Conservation (phyloP, 2,113 vertebrate species). For the Hypocryptadius cinnamomeus region DNA sequence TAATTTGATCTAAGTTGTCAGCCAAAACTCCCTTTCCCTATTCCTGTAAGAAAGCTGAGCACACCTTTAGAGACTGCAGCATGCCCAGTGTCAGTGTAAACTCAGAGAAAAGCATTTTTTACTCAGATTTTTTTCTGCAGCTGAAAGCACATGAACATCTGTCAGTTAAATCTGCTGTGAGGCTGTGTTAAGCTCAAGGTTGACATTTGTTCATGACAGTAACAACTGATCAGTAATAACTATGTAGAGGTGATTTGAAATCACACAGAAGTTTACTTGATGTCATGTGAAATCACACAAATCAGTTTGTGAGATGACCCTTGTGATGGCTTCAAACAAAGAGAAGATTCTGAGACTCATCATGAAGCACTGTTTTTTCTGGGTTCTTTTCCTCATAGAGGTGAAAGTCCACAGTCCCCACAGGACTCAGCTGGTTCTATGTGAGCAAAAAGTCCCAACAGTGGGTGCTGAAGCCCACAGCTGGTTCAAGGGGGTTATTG, state of each 20-base stretch:
- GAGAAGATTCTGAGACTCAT: background rate
- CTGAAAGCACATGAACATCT: background rate
- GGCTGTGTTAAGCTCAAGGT: background rate
- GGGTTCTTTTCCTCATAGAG: background rate
- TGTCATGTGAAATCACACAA: background rate
- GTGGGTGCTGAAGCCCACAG: background rate
- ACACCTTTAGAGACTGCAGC: background rate
- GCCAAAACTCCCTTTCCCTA: constrained; percentile 7
- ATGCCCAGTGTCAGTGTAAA: background rate
- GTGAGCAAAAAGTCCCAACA: background rate
- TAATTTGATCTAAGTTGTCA: constrained; percentile 16
- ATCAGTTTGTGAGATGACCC: background rate
- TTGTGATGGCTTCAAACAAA: background rate
- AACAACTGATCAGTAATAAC: background rate
- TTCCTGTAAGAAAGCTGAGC: background rate
- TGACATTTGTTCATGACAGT: background rate
- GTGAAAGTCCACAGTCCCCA: background rate
- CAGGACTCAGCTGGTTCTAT: background rate
- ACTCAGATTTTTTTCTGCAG: background rate
- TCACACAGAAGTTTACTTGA: background rate
- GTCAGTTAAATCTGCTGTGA: background rate
- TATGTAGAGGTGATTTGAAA: background rate
- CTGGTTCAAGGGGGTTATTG: background rate
- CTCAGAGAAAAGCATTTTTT: background rate
- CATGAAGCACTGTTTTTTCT: background rate